Evolutionary conservation across 2,888 invertebrate species (phyloP).

Genomic region (Timema cristinae): DNA sequence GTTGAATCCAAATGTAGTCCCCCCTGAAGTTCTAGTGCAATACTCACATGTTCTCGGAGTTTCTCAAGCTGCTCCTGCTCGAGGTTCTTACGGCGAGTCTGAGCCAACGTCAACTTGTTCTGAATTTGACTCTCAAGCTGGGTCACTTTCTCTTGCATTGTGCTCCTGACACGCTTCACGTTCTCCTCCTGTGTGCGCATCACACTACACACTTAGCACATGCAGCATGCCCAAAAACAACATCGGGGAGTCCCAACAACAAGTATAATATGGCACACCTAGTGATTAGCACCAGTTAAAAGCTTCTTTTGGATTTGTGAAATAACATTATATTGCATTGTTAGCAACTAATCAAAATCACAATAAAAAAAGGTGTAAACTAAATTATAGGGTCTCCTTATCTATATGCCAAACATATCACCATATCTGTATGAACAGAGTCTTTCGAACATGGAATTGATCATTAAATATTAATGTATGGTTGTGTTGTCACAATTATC

Average conservation of each 20-base stretch:
- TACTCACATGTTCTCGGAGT: conserved; percentile 70
- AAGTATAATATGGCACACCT: no score
- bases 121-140: conserved; percentile 67
- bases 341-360: no score
- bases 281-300: no score
- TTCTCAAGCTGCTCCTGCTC: conserved; percentile 76
- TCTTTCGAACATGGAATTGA: no score
- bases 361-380: no score
- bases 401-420: no score
- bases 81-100: conserved; percentile 66
- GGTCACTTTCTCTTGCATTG: conserved; percentile 63
- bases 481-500: no score
- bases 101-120: conserved; percentile 62
- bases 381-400: no score
- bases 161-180: conserved; percentile 64
- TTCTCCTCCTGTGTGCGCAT: conserved; percentile 61
- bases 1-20: neutral
- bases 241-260: neutral
- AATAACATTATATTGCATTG: no score
- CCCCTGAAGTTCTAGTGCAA: conserved; percentile 30
- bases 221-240: conserved; percentile 4
- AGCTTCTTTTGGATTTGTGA: no score
- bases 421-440: no score
- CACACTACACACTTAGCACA: conserved; percentile 32
- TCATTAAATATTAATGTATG: no score